These are phyloP conservation scores for Melospiza melodia DNA, from an alignment of 2,113 vertebrate genomes.

Conservation along the genomic window DNA sequence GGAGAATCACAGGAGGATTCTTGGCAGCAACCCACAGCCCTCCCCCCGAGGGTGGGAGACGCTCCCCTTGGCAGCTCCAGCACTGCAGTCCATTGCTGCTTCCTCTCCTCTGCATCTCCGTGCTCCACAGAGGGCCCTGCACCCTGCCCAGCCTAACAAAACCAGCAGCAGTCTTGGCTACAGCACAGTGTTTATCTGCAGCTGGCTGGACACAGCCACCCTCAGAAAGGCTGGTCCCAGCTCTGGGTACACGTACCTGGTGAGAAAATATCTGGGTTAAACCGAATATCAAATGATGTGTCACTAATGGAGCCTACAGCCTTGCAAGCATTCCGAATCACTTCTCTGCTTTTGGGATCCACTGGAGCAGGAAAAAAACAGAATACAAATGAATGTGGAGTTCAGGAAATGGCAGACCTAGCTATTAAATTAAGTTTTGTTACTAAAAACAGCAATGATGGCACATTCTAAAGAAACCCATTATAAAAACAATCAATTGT, in stretches of 20 bases:
- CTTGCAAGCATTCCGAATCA: slow-evolving; percentile 94
- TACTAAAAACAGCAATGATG: background rate
- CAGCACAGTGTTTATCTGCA: background rate
- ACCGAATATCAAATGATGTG: slow-evolving; percentile 94
- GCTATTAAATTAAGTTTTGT: background rate
- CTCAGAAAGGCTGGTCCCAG: background rate
- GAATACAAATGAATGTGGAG: background rate
- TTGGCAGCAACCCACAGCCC: background rate
- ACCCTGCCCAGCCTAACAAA: background rate
- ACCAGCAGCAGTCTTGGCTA: background rate
- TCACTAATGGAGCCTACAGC: slow-evolving; percentile 94
- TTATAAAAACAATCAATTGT: background rate
- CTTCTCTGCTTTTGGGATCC: slow-evolving; percentile 93
- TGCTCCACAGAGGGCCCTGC: background rate
- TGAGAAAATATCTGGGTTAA: slow-evolving; percentile 98
- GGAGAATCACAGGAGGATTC: background rate
- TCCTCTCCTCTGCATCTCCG: background rate
- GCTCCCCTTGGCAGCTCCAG: background rate
- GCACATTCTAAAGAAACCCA: background rate
- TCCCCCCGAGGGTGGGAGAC: background rate
- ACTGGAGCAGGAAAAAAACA: slow-evolving; percentile 39
- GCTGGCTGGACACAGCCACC: background rate
- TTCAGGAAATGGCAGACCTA: background rate
- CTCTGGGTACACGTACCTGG: slow-evolving; percentile 78
- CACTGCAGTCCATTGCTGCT: background rate